Evolutionary conservation across 2,113 vertebrate species (phyloP).

Genomic region (Scartelaos histophorus): DNA sequence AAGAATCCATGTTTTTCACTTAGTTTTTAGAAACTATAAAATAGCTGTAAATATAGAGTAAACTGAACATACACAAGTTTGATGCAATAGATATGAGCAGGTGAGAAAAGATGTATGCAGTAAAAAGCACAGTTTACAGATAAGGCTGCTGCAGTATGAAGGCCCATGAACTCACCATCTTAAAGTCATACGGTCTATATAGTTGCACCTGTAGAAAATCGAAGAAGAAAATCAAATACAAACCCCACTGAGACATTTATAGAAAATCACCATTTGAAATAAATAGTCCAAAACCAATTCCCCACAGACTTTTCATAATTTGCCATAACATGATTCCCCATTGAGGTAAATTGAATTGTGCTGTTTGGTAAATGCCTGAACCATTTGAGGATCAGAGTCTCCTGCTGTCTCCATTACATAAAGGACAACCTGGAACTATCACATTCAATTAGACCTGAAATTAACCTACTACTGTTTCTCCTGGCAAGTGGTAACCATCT

Average conservation of each 20-base stretch:
- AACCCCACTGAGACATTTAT: background rate
- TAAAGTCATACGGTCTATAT: background rate
- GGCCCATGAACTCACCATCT: background rate
- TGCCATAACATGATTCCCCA: background rate
- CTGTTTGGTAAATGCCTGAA: background rate
- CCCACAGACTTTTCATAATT: background rate
- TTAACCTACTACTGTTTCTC: background rate
- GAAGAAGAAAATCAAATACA: background rate
- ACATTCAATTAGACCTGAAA: background rate
- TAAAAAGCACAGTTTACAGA: too few relatives aligned
- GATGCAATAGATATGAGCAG: too few relatives aligned
- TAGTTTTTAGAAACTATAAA: too few relatives aligned
- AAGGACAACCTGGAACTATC: background rate
- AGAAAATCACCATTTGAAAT: background rate
- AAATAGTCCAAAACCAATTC: background rate
- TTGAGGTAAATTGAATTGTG: background rate
- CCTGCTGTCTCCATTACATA: constrained; percentile 2
- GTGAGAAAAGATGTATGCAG: too few relatives aligned
- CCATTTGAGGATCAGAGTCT: background rate
- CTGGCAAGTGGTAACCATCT: constrained; percentile 5
- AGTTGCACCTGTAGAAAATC: background rate
- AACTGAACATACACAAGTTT: too few relatives aligned
- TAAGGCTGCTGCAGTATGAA: background rate
- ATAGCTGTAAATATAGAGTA: too few relatives aligned
- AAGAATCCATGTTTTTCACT: too few relatives aligned